Percentiles rank a stretch among this genome's conserved stretches.
phyloP scores from a whole-genome alignment of 2,797 vertebrate genomes.

The Eurystomus glaucurus region DNA sequence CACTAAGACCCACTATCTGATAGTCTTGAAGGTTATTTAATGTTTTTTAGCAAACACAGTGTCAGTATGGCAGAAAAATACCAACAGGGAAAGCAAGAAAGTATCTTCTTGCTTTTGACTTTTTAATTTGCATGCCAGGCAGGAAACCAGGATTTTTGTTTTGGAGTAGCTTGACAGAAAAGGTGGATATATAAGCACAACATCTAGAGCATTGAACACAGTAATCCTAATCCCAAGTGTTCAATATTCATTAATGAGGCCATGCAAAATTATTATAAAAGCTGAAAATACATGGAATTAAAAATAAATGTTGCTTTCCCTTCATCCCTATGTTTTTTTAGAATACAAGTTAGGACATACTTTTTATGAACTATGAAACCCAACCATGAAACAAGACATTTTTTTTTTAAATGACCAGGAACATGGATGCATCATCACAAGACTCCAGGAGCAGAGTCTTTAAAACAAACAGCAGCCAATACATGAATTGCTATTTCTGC shows the following conservation, averaged over 20 bases:
- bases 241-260: neutral
- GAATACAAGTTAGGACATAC: neutral
- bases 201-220: neutral
- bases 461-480: neutral
- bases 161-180: neutral
- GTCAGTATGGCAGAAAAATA: neutral
- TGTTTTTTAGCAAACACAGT: neutral
- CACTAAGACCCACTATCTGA: neutral
- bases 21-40: neutral
- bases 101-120: neutral
- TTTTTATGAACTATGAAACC: neutral
- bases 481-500: neutral
- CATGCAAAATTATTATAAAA: neutral
- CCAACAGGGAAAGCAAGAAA: neutral
- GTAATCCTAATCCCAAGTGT: neutral
- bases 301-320: neutral
- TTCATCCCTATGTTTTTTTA: neutral
- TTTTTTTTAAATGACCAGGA: neutral
- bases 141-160: neutral
- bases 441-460: neutral
- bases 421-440: neutral
- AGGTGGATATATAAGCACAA: neutral
- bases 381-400: neutral
- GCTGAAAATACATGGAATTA: neutral
- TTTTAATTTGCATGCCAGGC: neutral